Conservation (phyloP, 2,888 invertebrate genomes). For the Iselma pallidipennis region DNA sequence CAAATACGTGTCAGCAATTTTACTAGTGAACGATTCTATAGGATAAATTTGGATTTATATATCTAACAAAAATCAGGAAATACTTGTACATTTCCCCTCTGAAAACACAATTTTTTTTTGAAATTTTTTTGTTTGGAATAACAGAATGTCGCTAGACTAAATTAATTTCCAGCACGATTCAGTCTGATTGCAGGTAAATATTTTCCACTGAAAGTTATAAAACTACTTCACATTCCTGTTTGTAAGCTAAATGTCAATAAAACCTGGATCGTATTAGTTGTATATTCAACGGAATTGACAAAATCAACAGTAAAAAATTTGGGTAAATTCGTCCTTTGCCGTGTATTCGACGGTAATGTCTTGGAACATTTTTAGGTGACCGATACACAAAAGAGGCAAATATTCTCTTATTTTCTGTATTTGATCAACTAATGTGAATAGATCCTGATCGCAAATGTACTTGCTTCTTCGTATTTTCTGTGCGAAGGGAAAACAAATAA, state of each 20-base stretch:
- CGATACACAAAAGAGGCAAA: too few species aligned
- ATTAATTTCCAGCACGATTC: neutral
- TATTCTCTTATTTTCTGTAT: slow-evolving; percentile 5
- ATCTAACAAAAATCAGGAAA: neutral
- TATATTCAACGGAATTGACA: too few species aligned
- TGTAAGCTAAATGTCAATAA: too few species aligned
- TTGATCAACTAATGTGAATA: slow-evolving; percentile 25
- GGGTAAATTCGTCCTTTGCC: too few species aligned
- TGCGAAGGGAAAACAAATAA: slow-evolving; percentile 26
- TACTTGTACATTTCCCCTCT: neutral
- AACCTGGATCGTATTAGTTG: too few species aligned
- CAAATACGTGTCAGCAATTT: slow-evolving; percentile 41
- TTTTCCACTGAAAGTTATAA: neutral
- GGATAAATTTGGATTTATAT: slow-evolving; percentile 20
- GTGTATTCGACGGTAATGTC: too few species aligned
- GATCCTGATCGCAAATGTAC: slow-evolving; percentile 12
- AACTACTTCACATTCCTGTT: neutral
- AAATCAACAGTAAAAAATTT: too few species aligned
- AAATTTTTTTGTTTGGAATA: neutral
- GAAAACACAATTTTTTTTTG: too few species aligned
- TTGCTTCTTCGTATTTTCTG: neutral
- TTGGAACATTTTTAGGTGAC: too few species aligned
- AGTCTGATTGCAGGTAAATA: neutral
- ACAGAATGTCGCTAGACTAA: neutral
- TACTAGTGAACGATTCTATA: neutral